Percentiles rank a stretch among this genome's conserved stretches.
These are phyloP conservation scores for Eufriesea mexicana DNA, from an alignment of 1,140 invertebrate species.

Conservation along the genomic window DNA sequence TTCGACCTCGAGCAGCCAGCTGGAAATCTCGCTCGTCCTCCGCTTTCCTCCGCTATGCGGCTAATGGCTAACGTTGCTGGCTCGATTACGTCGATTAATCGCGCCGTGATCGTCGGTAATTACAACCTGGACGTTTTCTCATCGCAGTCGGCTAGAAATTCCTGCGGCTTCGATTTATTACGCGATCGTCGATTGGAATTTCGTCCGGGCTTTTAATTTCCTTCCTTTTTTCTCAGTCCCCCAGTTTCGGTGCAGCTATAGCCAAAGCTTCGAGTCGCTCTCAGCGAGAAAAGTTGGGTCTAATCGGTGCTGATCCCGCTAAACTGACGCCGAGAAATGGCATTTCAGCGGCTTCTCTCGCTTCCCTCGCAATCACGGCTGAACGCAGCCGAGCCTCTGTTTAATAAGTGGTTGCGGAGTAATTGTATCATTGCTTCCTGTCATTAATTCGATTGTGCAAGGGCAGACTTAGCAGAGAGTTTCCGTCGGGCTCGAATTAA, in stretches of 20 bases:
- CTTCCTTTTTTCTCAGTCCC: no score
- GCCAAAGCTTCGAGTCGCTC: no score
- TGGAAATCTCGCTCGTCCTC: no score
- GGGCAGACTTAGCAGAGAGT: constrained; percentile 6
- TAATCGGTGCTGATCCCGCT: not conserved
- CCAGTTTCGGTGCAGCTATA: not conserved
- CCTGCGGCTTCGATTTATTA: no score
- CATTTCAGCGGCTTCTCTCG: constrained; percentile 21
- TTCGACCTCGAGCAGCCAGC: not conserved
- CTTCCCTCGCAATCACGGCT: constrained; percentile 12
- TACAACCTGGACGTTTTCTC: not conserved
- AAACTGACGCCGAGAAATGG: constrained; percentile 3
- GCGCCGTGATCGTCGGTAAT: not conserved
- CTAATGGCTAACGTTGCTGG: no score
- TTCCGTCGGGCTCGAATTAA: constrained; percentile 13
- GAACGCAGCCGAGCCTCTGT: constrained; percentile 11
- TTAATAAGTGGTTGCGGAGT: constrained; percentile 30
- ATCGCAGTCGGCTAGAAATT: no score
- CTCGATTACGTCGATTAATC: not conserved
- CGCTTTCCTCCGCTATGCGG: no score
- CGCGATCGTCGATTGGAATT: no score
- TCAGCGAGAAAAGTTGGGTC: not conserved
- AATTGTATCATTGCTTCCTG: constrained; percentile 44
- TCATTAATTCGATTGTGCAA: constrained; percentile 43
- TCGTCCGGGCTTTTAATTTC: no score